Percentiles rank a stretch among this genome's conserved stretches.
These are phyloP conservation scores for Dolichotis patagonum DNA, from an alignment of 2,113 vertebrate species.

Conservation along the genomic window DNA sequence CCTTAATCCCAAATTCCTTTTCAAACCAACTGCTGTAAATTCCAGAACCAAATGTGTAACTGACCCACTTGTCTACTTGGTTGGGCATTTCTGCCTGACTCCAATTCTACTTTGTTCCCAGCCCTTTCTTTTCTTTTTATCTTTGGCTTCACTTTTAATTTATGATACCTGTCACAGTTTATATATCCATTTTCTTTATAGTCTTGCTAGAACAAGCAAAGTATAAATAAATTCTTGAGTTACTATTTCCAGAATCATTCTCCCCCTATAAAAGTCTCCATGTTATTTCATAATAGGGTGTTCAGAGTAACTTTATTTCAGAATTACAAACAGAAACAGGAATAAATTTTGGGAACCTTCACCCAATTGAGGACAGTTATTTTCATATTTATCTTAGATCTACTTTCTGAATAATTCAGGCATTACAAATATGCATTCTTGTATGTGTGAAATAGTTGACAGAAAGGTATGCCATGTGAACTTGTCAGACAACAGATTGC, in stretches of 20 bases:
- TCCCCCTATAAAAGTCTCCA: not conserved
- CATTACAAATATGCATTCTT: not conserved
- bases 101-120: not conserved
- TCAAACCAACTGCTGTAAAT: not conserved
- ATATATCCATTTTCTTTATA: not conserved
- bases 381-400: not conserved
- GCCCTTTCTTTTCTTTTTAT: conserved; percentile 8
- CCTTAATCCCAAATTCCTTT: not conserved
- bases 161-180: not conserved
- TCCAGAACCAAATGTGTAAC: not conserved
- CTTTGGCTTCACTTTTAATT: not conserved
- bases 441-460: not conserved
- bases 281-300: not conserved
- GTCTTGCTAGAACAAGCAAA: conserved; percentile 5
- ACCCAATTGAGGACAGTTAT: not conserved
- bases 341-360: not conserved
- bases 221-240: conserved; percentile 27
- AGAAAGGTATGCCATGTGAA: not conserved
- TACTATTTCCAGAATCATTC: not conserved
- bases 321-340: conserved; percentile 6
- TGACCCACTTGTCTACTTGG: not conserved
- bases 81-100: not conserved
- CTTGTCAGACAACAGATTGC: conserved; percentile 7
- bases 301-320: conserved; percentile 15
- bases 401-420: conserved; percentile 26